A percentile compares a stretch with the other conserved stretches of the same genome.
These are phyloP conservation scores for Enteromius trimaculatus DNA, from an alignment of 2,797 vertebrate species.

Conservation along the genomic window DNA sequence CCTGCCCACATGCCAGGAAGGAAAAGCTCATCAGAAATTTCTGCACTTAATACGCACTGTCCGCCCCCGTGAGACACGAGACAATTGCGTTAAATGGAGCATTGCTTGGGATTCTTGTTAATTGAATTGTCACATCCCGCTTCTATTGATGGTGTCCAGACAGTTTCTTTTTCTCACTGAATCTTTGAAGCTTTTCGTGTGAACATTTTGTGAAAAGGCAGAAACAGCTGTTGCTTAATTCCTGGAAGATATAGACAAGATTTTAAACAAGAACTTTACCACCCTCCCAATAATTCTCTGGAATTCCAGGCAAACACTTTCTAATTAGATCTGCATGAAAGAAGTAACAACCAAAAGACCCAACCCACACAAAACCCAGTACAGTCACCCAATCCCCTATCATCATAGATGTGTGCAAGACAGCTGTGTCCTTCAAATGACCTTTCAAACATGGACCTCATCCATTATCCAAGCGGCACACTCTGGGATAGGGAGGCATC, in stretches of 20 bases:
- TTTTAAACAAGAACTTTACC: conserved; percentile 13
- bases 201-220: conserved; percentile 1
- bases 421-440: conserved; percentile 39
- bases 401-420: background rate
- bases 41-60: conserved; percentile 1
- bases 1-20: conserved; percentile 26
- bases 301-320: background rate
- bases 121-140: conserved; percentile 28
- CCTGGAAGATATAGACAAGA: background rate
- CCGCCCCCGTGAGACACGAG: background rate
- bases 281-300: background rate
- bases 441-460: conserved; percentile 17
- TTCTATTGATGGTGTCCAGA: conserved; percentile 15
- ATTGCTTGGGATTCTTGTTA: conserved; percentile 39
- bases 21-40: background rate
- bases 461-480: conserved; percentile 31
- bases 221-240: conserved; percentile 12
- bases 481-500: conserved; percentile 1
- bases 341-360: background rate
- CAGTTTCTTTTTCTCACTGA: background rate
- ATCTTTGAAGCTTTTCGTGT: background rate
- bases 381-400: background rate
- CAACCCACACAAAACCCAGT: background rate
- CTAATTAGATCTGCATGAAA: background rate
- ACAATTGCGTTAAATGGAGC: conserved; percentile 22